Evolutionary conservation across 2,888 invertebrate species (phyloP), one percentile per base, ranked within the genome.

Genomic region (Sialis fuliginosa): DNA sequence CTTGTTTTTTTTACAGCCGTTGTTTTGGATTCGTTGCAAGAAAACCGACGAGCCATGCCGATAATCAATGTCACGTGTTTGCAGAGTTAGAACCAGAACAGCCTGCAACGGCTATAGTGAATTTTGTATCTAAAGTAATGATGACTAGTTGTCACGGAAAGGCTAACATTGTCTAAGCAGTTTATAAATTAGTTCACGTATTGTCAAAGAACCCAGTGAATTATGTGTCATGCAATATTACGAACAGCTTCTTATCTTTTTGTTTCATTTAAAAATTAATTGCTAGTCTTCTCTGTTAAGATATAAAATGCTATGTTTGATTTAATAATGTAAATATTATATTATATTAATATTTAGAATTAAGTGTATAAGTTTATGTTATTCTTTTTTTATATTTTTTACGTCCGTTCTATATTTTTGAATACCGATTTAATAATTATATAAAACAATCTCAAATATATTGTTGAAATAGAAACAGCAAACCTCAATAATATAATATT

Each of bases 41-140:
- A 60, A 79, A 89, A 69, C 81, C 85, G 40, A 82, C 87, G 47
- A 83, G 84, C 55, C 77, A 77, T 54, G 75, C 79, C 43, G 93
- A 96, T 68, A 97, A 97, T 70, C 88, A 92, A 68, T 96, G 96
- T 67, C 96, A 96, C 71, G 77, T 97, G 53, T 96, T 97, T 68
- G 93, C 93, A 22, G 96, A 97, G 63, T 70, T 93, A 50, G 92
- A 95, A 61, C 83, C 90, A 1, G 89, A 90, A 59, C 81, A 82
- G 55, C 95, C 95, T n/a, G 93, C 95, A 30, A 82, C 85, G 39
- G 93, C 95, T 46, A 93, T 96, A 60, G 91, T 93, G 55, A 85
- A 84, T 66, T 86, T 86, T 62, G 83, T 86, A 50, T 83, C 82
- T 59, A 86, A 85, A 72, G 81, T 86, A 44, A 72, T 79, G 69